Percentiles rank a stretch among this genome's conserved stretches.
Conservation (phyloP, 2,797 vertebrate species). For the Poeciliopsis infans region DNA sequence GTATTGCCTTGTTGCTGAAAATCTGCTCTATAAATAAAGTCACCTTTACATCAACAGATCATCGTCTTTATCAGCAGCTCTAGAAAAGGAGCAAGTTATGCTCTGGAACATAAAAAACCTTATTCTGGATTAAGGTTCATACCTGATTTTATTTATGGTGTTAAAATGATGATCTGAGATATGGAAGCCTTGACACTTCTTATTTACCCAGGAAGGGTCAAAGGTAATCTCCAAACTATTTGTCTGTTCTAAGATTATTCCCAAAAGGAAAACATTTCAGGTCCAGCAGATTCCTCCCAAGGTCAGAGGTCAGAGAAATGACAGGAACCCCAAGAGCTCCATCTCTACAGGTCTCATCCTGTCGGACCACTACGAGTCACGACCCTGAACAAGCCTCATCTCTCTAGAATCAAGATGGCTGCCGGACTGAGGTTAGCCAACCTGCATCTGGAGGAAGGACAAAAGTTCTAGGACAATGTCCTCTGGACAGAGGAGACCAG, state of each 20-base stretch:
- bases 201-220: not conserved
- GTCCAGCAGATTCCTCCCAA: not conserved
- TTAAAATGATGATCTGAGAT: not conserved
- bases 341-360: not conserved
- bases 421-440: not conserved
- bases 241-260: not conserved
- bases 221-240: not conserved
- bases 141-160: not conserved
- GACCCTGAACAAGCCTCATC: not conserved
- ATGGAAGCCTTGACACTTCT: not conserved
- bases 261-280: not conserved
- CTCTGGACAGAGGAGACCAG: not conserved
- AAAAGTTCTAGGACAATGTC: not conserved
- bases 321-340: not conserved
- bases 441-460: not conserved
- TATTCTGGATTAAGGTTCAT: not conserved
- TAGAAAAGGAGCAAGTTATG: not conserved
- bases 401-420: not conserved
- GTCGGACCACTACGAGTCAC: not conserved
- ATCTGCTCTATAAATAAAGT: too few species aligned
- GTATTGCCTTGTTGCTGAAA: too few species aligned
- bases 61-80: not conserved
- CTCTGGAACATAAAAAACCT: not conserved
- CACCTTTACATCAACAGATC: not conserved
- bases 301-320: not conserved